phyloP scores from a whole-genome alignment of 1,140 invertebrate genomes.

The Zeugodacus cucurbitae region DNA sequence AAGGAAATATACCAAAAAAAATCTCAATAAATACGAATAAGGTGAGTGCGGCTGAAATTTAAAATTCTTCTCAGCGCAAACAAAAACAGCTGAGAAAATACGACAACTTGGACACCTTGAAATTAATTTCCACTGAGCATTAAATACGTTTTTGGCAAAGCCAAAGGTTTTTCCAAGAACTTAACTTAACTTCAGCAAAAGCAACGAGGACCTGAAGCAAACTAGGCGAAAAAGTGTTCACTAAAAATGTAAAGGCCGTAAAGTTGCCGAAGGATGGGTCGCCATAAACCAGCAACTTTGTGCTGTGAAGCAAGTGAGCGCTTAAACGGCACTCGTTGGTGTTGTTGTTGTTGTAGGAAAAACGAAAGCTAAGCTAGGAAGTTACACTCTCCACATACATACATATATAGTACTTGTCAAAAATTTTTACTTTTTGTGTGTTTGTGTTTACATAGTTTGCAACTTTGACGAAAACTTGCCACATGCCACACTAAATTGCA shows the following conservation, averaged over 20 bases:
- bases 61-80: no score
- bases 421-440: no score
- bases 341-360: background rate
- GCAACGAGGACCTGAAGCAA: background rate
- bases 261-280: background rate
- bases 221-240: background rate
- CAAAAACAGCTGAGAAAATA: no score
- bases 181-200: background rate
- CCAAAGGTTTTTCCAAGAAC: background rate
- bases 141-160: background rate
- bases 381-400: background rate
- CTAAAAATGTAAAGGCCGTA: background rate
- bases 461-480: slow-evolving; percentile 1
- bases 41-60: no score
- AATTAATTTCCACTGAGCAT: background rate
- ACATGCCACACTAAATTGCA: background rate
- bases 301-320: background rate
- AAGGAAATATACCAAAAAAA: no score
- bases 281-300: background rate
- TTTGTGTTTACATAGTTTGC: background rate
- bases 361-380: background rate
- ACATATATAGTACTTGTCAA: background rate
- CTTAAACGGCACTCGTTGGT: background rate
- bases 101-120: background rate
- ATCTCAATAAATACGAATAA: no score